These are phyloP conservation scores for Drosophila subquinaria DNA, from an alignment of 2,888 invertebrate species.

Conservation along the genomic window DNA sequence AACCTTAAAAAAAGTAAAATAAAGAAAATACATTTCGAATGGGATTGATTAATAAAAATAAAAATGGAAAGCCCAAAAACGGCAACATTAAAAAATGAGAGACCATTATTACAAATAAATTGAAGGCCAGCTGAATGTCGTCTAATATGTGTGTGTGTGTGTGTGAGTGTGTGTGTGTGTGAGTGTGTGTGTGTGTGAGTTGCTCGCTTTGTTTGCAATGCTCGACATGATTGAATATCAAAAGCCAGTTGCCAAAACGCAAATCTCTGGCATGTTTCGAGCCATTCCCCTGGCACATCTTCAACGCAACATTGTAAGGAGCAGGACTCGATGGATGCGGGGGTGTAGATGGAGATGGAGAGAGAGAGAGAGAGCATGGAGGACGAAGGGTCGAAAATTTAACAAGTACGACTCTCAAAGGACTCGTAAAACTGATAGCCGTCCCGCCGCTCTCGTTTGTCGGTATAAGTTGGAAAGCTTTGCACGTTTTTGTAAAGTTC, in stretches of 20 bases:
- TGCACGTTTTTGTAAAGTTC: constrained; percentile 73
- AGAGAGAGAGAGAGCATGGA: background rate
- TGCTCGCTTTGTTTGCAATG: constrained; percentile 54
- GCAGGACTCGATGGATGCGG: background rate
- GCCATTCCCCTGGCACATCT: constrained; percentile 28
- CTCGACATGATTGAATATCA: constrained; percentile 77
- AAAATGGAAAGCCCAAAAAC: constrained; percentile 34
- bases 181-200: constrained; percentile 27
- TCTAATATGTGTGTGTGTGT: constrained; percentile 21
- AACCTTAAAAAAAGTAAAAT: constrained; percentile 40
- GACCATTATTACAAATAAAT: constrained; percentile 72
- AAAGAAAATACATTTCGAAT: constrained; percentile 45
- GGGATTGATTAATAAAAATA: constrained; percentile 56
- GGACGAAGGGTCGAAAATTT: constrained; percentile 55
- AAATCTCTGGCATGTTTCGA: constrained; percentile 76
- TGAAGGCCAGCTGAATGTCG: constrained; percentile 65
- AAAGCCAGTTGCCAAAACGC: constrained; percentile 73
- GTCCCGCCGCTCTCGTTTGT: constrained; percentile 27
- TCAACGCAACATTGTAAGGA: constrained; percentile 37
- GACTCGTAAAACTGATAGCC: constrained; percentile 79
- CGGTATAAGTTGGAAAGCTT: constrained; percentile 66
- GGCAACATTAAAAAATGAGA: constrained; percentile 68
- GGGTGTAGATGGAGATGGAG: background rate
- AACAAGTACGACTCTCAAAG: constrained; percentile 74
- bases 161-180: no score